A percentile compares a stretch with the other conserved stretches of the same genome.
These are phyloP conservation scores for Eciton burchellii DNA, from an alignment of 1,140 invertebrate species.

Conservation along the genomic window DNA sequence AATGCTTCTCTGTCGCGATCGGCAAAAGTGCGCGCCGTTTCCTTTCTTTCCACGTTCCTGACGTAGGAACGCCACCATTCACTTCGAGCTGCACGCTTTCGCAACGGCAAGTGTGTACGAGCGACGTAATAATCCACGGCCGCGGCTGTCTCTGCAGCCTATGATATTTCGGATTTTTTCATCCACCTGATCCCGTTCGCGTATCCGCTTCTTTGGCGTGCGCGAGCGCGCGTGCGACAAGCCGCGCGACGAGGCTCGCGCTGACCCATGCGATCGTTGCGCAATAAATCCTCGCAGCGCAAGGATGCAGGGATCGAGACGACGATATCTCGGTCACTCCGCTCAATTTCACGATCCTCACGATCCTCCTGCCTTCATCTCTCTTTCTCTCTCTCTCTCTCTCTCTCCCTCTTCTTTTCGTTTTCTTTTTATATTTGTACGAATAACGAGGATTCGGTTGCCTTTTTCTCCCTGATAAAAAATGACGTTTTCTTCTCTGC, in stretches of 20 bases:
- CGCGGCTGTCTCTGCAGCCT: slow-evolving; percentile 47
- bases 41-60: slow-evolving; percentile 21
- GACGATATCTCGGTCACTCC: not conserved
- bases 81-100: slow-evolving; percentile 42
- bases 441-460: too few species aligned
- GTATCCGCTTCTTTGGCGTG: slow-evolving; percentile 34
- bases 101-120: slow-evolving; percentile 49
- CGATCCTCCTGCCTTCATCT: not conserved
- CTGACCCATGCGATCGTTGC: slow-evolving; percentile 12
- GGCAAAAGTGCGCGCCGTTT: slow-evolving; percentile 17
- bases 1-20: not conserved
- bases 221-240: slow-evolving; percentile 24
- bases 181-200: slow-evolving; percentile 39
- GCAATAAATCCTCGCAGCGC: not conserved
- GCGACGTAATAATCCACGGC: slow-evolving; percentile 24
- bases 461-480: too few species aligned
- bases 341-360: not conserved
- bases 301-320: not conserved
- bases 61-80: slow-evolving; percentile 41
- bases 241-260: slow-evolving; percentile 25
- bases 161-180: slow-evolving; percentile 55
- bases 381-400: too few species aligned
- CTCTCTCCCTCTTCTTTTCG: too few species aligned
- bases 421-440: too few species aligned
- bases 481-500: too few species aligned